phyloP scores from a whole-genome alignment of 2,888 invertebrate species.

The Sesamia inferens region DNA sequence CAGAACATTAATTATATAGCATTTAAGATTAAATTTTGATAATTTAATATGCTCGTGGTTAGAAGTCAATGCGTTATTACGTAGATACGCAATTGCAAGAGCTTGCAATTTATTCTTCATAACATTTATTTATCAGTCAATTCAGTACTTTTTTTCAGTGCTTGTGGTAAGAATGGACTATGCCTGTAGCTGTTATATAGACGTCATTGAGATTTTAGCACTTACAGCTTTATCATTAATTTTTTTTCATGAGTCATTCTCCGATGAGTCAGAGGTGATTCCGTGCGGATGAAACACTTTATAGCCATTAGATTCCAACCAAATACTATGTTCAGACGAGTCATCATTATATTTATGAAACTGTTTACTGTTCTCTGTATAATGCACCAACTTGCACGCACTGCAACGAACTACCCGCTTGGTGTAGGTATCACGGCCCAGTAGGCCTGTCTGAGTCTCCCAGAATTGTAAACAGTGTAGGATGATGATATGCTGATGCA shows the following conservation, averaged over 20 bases:
- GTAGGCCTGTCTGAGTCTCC: too few species aligned
- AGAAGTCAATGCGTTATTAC: constrained; percentile 5
- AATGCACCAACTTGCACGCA: too few species aligned
- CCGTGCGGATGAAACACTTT: constrained; percentile 1
- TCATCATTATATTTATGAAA: constrained; percentile 7
- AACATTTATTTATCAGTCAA: neutral
- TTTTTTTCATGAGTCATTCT: constrained; percentile 45
- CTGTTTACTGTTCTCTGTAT: neutral
- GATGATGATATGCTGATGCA: neutral
- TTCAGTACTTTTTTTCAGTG: neutral
- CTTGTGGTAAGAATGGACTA: constrained; percentile 10
- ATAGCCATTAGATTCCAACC: neutral
- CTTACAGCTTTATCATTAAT: constrained; percentile 6
- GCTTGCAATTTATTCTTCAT: too few species aligned
- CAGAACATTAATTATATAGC: constrained; percentile 11
- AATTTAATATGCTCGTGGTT: neutral
- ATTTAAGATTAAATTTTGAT: neutral
- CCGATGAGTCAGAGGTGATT: constrained; percentile 45
- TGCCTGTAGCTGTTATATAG: constrained; percentile 1
- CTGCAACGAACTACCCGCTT: too few species aligned
- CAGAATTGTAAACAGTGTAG: too few species aligned
- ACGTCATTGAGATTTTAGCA: constrained; percentile 10
- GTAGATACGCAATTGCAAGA: constrained; percentile 1
- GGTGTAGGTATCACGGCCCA: too few species aligned
- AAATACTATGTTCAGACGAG: constrained; percentile 6